Evolutionary conservation across 2,797 vertebrate species (phyloP), one percentile per base, ranked within the genome.

Genomic region (Cuculus canorus): DNA sequence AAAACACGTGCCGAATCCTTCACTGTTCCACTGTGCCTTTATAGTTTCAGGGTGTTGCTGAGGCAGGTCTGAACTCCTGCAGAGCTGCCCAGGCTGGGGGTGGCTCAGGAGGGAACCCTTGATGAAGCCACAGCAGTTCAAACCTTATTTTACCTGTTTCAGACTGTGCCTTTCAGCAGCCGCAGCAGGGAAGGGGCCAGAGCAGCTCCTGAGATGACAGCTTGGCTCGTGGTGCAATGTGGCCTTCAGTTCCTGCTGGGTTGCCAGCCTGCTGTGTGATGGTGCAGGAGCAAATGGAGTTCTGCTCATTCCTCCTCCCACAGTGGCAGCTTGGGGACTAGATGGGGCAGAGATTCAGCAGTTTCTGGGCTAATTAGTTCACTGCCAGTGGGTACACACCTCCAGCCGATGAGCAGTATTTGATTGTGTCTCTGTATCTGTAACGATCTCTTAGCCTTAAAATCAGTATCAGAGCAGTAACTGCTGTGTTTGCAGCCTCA

Each of bases 171-270:
- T 35, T 45, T 35, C 23, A 2, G 35, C 56, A 70, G 71, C 12
- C 65, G 19, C 60, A 12, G 75, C 30, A 4, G 57, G 41, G 6
- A 22, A 24, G 66, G 5, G 39, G 23, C 39, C 73, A 19, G 2
- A 7, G 5, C 25, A 3, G 70, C 86, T 57, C 52, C 69, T 21
- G 45, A 13, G 10, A 37, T 3, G 24, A 9, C 73, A 25, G 56
- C 41, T 5, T 9, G 57, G 57, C 11, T 22, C 2, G 0, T 1
- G 28, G 18, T 8, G n/a, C 1, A 0, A 0, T 6, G 69, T 21
- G 52, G 52, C 35, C 50, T 45, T 16, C 15, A 1, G 28, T 6
- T 68, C 57, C 89, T 65, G 84, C 91, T 16, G 7, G 60, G n/a
- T 17, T 45, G 57, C 57, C 37, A 17, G 64, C 39, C 43, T 13